Evolutionary conservation across 1,140 invertebrate genomes (phyloP).

Genomic region (Phymastichus coffea): DNA sequence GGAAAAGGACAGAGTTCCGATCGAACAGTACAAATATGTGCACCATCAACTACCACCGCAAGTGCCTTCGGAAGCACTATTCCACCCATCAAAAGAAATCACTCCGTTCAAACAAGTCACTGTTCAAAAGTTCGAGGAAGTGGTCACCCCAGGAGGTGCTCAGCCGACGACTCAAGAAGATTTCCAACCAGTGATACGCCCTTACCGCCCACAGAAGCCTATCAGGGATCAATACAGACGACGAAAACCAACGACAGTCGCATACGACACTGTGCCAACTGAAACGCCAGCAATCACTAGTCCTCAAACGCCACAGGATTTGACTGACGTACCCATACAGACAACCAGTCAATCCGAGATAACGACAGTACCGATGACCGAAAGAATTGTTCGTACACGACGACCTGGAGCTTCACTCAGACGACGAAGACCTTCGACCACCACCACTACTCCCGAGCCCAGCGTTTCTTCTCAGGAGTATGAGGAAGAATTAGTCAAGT

Average conservation of each 20-base stretch:
- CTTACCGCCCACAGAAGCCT: slow-evolving; percentile 31
- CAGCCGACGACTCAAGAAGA: slow-evolving; percentile 18
- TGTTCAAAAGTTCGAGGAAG: slow-evolving; percentile 16
- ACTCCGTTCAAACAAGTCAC: too few relatives aligned
- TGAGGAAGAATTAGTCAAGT: slow-evolving; percentile 34
- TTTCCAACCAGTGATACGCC: slow-evolving; percentile 28
- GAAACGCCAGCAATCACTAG: slow-evolving; percentile 12
- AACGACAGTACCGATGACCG: slow-evolving; percentile 9
- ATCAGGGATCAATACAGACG: slow-evolving; percentile 32
- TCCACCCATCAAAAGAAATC: neutral
- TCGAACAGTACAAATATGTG: slow-evolving; percentile 27
- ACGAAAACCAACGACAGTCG: slow-evolving; percentile 30
- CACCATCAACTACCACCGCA: neutral
- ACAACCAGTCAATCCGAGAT: slow-evolving; percentile 25
- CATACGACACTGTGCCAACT: slow-evolving; percentile 30
- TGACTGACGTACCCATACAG: slow-evolving; percentile 23
- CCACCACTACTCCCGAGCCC: slow-evolving; percentile 30
- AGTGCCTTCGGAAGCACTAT: neutral
- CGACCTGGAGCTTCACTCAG: slow-evolving; percentile 29
- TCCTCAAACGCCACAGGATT: slow-evolving; percentile 15
- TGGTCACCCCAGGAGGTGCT: neutral
- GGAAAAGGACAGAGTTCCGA: slow-evolving; percentile 17
- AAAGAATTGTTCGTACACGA: slow-evolving; percentile 30
- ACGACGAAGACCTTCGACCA: slow-evolving; percentile 33
- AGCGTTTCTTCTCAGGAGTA: neutral